Base-by-base conservation (phyloP, 2,113 vertebrate genomes). In the Marcusenius ussheri region DNA sequence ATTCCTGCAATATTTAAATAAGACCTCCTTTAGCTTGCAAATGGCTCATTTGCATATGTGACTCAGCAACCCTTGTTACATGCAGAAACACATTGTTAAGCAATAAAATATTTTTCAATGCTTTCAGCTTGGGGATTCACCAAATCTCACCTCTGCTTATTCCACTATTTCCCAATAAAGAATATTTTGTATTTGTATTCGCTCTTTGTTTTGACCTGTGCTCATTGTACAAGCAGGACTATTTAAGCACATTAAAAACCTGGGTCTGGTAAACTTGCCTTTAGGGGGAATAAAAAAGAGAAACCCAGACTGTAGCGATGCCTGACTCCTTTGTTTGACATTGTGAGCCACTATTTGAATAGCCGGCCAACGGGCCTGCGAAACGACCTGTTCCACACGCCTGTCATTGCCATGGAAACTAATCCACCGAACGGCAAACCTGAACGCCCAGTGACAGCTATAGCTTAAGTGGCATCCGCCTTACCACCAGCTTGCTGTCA, bases 391-490 rank as follows among this genome's bases (percentile, higher is more conserved):
- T 90, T 89, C 92, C 51, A 31, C 88, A 84, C 84, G 77, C 86
- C 56, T 89, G 46, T 77, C 53, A 90, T 94, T 94, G 90, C 95
- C 92, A 92, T 94, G 93, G 96, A 90, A 91, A 96, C 95, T 96
- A 96, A 96, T 96, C 95, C 96, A 93, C 90, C 93, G 93, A 90
- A 91, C 92, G 94, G 92, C 94, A 95, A 88, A 95, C 94, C 93
- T 89, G 93, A 95, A 93, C 91, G 83, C 92, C 91, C 87, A 89
- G 88, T 83, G 90, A 90, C 92, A 86, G 58, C 46, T 89, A 89
- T 89, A 89, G 88, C 42, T 87, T 89, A 92, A 88, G 92, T 91
- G 94, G 95, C 96, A 96, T 96, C 95, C 96, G 95, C 93, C 95
- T 92, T 56, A 39, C 13, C 86, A 89, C 3, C 62, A 31, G 3